Evolutionary conservation across 2,888 invertebrate species (phyloP).

Genomic region (Rhamnusium bicolor): DNA sequence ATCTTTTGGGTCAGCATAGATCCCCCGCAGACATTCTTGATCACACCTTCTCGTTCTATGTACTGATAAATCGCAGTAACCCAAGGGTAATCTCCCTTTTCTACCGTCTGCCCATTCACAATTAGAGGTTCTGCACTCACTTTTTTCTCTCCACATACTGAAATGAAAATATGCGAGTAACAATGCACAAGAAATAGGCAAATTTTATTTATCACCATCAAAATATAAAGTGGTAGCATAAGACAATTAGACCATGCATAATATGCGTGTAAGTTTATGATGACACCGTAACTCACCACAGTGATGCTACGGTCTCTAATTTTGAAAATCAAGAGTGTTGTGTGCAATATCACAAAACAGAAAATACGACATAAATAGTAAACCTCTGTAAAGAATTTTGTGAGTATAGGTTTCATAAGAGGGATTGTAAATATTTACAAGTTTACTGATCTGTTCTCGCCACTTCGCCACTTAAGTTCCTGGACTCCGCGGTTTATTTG

Average conservation of each 20-base stretch:
- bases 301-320: no score
- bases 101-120: slow-evolving; percentile 57
- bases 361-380: no score
- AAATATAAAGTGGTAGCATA: background rate
- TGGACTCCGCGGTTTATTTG: no score
- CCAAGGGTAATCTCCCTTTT: slow-evolving; percentile 65
- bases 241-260: background rate
- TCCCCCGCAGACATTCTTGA: slow-evolving; percentile 61
- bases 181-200: background rate
- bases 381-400: no score
- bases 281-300: no score
- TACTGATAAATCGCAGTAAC: slow-evolving; percentile 60
- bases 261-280: no score
- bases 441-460: no score
- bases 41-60: slow-evolving; percentile 9
- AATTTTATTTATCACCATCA: background rate
- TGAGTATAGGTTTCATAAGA: no score
- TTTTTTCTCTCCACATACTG: slow-evolving; percentile 65
- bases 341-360: no score
- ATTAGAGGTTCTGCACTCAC: slow-evolving; percentile 58
- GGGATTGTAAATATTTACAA: no score
- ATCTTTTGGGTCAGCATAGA: slow-evolving; percentile 60
- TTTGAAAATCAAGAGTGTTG: no score
- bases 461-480: no score
- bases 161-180: slow-evolving; percentile 29